Evolutionary conservation across 1,140 invertebrate genomes (phyloP).

Genomic region (Drosophila orosa): DNA sequence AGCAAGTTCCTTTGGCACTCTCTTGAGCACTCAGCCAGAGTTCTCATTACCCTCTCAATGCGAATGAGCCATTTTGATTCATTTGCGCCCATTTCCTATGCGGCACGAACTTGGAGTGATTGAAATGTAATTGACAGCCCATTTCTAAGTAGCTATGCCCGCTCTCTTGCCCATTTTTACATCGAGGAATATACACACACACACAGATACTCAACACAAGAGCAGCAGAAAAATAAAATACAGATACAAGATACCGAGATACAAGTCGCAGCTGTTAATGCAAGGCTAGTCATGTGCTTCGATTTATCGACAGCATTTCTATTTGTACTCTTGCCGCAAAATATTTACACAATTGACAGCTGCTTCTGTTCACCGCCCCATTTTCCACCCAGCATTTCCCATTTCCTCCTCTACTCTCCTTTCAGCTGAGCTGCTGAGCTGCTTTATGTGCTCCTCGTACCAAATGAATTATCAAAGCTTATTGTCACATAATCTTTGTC

Average conservation of each 20-base stretch:
- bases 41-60: slow-evolving; percentile 7
- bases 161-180: slow-evolving; percentile 11
- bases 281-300: slow-evolving; percentile 64
- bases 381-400: not conserved
- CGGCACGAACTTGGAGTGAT: slow-evolving; percentile 41
- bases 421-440: slow-evolving; percentile 11
- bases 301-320: slow-evolving; percentile 65
- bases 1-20: not conserved
- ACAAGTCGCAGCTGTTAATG: slow-evolving; percentile 60
- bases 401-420: no score
- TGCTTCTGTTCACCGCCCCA: slow-evolving; percentile 38
- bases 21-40: not conserved
- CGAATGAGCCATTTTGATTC: slow-evolving; percentile 32
- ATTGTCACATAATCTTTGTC: slow-evolving; percentile 65
- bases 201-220: not conserved
- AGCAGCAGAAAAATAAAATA: slow-evolving; percentile 1
- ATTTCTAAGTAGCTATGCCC: slow-evolving; percentile 25
- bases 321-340: slow-evolving; percentile 64
- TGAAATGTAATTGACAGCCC: slow-evolving; percentile 59
- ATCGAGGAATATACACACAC: not conserved
- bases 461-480: slow-evolving; percentile 56
- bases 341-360: slow-evolving; percentile 67
- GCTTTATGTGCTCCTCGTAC: slow-evolving; percentile 50
- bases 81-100: slow-evolving; percentile 32
- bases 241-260: not conserved